phyloP scores from a whole-genome alignment of 2,113 vertebrate species.

The Cygnus buccinator region DNA sequence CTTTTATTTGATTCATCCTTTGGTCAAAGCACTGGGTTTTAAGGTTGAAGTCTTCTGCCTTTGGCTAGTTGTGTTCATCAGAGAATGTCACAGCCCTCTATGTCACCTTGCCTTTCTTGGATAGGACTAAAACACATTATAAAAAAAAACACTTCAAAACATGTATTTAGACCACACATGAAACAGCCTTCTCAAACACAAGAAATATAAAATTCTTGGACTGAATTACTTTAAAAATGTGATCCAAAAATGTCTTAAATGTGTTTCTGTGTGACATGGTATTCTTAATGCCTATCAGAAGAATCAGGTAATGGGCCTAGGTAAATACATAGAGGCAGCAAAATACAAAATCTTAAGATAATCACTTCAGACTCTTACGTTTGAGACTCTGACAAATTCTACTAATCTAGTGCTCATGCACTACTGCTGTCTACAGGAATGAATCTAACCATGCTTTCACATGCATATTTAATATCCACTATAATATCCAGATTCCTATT shows the following conservation, averaged over 20 bases:
- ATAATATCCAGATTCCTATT: background rate
- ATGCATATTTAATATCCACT: background rate
- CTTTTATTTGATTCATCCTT: background rate
- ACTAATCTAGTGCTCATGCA: background rate
- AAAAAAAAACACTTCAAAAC: background rate
- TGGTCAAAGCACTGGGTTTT: background rate
- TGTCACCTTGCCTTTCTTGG: background rate
- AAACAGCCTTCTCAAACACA: background rate
- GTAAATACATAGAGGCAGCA: background rate
- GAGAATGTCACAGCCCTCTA: background rate
- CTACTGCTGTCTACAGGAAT: background rate
- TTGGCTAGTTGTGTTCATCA: background rate
- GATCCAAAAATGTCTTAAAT: background rate
- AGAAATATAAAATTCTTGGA: background rate
- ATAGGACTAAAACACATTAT: background rate
- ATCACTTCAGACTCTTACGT: background rate
- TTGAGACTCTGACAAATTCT: background rate
- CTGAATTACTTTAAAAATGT: background rate
- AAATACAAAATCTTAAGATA: background rate
- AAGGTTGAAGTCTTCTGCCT: background rate
- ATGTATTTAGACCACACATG: accelerated
- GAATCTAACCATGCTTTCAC: background rate
- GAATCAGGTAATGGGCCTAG: background rate
- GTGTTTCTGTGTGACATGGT: accelerated
- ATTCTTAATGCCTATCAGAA: background rate